Base-by-base conservation (phyloP, 2,888 invertebrate species). In the Limnephilus lunatus region DNA sequence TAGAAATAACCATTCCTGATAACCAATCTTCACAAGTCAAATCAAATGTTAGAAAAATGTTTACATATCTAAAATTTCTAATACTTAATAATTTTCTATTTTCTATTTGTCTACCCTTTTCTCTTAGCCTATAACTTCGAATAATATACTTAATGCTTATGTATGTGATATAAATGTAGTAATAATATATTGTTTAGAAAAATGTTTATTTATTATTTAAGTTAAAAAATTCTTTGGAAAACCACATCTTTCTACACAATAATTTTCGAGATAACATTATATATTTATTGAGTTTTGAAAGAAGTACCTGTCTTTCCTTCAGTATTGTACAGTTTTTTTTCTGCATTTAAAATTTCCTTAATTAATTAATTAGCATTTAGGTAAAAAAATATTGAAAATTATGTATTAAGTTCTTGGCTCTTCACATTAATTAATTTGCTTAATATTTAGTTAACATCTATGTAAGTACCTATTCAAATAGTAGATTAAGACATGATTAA, bases 81-180 rank as follows among this genome's bases (percentile, higher is more conserved):
- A 68, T 25, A 68, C 44, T 44, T 44, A 44, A 68, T 68, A 25
- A 68, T n/a, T n/a, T n/a, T n/a, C n/a, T n/a, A n/a, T 68, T 68
- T 68, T 9, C 7, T 68, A n/a, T 68, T 68, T 68, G 68, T 68
- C 68, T 68, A 68, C 25, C 68, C 68, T 68, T 68, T 9, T 68
- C 68, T 68, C 25, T 68, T 68, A 68, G 68, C 68, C 2, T 68
- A 68, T 68, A 9, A 25, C 9, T 1, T 25, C n/a, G 68, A 68
- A 83, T 31, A 83, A 83, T 83, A 83, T 32, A 83, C 32, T 83
- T 83, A 83, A 83, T 83, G 83, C 83, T 83, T 83, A 83, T 83
- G 35, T 83, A 83, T 83, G 83, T 83, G 83, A 83, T 83, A 83
- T 83, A 83, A 83, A 35, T 32, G 35, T 83, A 83, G 83, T 83